A percentile compares a stretch with the other conserved stretches of the same genome.
phyloP scores from a whole-genome alignment of 1,140 invertebrate genomes.

The Penaeus indicus region DNA sequence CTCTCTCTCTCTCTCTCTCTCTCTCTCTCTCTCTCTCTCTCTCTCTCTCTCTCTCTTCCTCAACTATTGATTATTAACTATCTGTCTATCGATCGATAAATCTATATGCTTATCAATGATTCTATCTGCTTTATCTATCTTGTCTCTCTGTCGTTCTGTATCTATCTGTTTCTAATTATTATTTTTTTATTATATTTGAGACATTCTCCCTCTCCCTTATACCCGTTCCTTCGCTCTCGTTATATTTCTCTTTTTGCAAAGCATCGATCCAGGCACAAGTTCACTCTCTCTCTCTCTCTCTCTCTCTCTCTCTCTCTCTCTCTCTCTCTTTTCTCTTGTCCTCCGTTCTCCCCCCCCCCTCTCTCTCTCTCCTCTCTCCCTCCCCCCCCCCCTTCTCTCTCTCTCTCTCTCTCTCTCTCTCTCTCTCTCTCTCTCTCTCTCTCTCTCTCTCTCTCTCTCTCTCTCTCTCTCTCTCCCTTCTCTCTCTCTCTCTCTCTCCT shows the following conservation, averaged over 20 bases:
- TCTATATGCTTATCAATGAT: background rate
- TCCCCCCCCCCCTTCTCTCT: background rate
- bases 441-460: background rate
- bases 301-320: background rate
- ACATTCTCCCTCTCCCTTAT: background rate
- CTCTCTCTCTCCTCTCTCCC: background rate
- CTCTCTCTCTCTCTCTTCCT: background rate
- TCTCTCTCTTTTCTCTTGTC: background rate
- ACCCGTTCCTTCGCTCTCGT: background rate
- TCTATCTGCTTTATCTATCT: background rate
- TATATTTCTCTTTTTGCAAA: background rate
- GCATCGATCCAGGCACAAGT: background rate
- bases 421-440: background rate
- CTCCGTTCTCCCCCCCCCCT: background rate
- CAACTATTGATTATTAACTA: background rate
- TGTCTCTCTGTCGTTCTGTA: too few relatives aligned
- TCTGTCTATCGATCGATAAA: background rate
- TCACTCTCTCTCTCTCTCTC: background rate
- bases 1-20: background rate
- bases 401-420: background rate
- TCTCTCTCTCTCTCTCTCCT: background rate
- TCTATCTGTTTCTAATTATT: background rate
- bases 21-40: too few relatives aligned
- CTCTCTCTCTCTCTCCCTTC: background rate
- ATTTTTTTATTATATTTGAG: background rate